Evolutionary conservation across 2,797 vertebrate genomes (phyloP), one percentile per base, ranked within the genome.

Genomic region (Tauraco hartlaubi): DNA sequence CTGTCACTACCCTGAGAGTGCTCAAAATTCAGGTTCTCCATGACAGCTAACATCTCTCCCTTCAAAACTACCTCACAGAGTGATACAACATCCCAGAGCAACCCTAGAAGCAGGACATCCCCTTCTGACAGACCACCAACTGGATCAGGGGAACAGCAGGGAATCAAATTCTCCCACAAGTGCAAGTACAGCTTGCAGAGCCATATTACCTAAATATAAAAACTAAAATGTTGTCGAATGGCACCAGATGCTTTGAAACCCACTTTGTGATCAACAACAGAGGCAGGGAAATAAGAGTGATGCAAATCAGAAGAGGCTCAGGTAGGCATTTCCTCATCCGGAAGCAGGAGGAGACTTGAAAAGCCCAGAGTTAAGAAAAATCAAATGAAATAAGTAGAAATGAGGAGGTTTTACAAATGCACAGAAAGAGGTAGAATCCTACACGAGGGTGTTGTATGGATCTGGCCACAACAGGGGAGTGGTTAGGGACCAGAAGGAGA

Each of bases 61-160:
- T 59, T 55, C 54, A 49, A 49, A 85, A 37, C 5, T 15, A 6
- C 3, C 5, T 13, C 6, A 10, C 58, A 61, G 61, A 43, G 10
- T n/a, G n/a, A 12, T 8, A 8, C 0, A 3, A 4, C 29, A 16
- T 5, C 35, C 63, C 55, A 35, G 22, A 20, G 14, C 3, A 54
- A 3, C 12, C 12, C 19, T 44, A n/a, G 63, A 41, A 78, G 12
- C 1, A 11, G 61, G 29, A 23, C 15, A n/a, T 37, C 9, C 20
- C 22, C 29, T 62, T 31, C 25, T 55, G 35, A 37, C 6, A 71
- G n/a, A 43, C 2, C 14, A 44, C 23, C 63, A 21, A 4, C n/a
- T 37, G 23, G 20, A 35, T 26, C 21, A 64, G 74, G 62, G 41
- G 9, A 44, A 14, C 21, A 78, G 37, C 29, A 9, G 26, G 33